A percentile compares a stretch with the other conserved stretches of the same genome.
Evolutionary conservation across 2,113 vertebrate genomes (phyloP).

Genomic region (Ceratotherium simum): DNA sequence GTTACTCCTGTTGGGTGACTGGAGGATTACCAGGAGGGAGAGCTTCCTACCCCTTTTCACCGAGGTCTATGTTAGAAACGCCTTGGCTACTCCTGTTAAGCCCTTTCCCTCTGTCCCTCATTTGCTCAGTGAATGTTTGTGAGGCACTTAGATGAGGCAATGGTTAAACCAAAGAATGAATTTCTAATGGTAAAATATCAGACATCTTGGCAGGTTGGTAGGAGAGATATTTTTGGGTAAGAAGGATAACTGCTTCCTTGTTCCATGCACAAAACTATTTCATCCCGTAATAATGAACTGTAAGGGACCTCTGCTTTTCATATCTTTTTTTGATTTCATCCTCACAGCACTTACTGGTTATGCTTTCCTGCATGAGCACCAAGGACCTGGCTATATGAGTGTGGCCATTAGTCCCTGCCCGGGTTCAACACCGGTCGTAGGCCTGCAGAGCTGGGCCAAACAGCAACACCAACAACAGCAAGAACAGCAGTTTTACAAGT

Average conservation of each 20-base stretch:
- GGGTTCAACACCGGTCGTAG: not conserved
- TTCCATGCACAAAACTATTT: not conserved
- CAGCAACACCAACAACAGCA: not conserved
- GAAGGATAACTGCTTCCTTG: not conserved
- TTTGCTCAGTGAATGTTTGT: not conserved
- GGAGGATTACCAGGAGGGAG: not conserved
- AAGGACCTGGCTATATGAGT: not conserved
- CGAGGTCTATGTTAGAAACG: not conserved
- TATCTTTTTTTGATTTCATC: not conserved
- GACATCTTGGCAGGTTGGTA: not conserved
- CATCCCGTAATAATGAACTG: not conserved
- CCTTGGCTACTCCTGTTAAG: not conserved
- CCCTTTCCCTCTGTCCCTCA: not conserved
- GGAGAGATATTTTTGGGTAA: not conserved
- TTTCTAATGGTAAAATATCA: slow-evolving; percentile 25
- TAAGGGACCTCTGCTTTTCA: not conserved
- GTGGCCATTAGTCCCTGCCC: not conserved
- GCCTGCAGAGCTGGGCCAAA: not conserved
- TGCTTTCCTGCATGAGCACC: not conserved
- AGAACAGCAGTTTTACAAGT: not conserved
- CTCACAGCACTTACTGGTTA: not conserved
- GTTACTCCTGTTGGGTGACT: not conserved
- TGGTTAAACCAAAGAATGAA: not conserved
- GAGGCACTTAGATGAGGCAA: not conserved
- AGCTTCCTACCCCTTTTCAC: not conserved